Percentiles rank a stretch among this genome's conserved stretches.
phyloP scores from a whole-genome alignment of 2,113 vertebrate species.

The Mastomys natalensis region DNA sequence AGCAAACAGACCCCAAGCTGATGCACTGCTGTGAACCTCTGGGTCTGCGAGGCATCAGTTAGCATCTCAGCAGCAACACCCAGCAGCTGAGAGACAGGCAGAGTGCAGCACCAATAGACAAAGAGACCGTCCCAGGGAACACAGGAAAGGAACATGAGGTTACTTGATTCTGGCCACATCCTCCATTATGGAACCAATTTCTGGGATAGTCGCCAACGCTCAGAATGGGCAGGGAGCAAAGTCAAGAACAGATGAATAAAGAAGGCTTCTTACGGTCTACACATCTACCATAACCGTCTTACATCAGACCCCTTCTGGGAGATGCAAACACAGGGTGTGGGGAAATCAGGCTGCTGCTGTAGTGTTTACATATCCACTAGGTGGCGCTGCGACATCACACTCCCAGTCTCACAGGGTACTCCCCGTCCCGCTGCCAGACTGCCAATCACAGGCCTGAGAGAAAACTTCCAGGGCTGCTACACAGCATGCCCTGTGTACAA shows the following conservation, averaged over 20 bases:
- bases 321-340: not conserved
- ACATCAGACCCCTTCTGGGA: not conserved
- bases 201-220: not conserved
- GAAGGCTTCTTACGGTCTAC: not conserved
- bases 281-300: not conserved
- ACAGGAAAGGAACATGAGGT: not conserved
- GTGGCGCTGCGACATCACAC: not conserved
- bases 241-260: not conserved
- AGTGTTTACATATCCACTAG: conserved; percentile 16
- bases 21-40: not conserved
- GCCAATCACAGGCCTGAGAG: not conserved
- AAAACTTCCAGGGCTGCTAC: not conserved
- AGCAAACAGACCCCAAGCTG: rapidly evolving
- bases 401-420: not conserved
- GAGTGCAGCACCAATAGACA: not conserved
- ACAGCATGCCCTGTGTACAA: not conserved
- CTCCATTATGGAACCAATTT: not conserved
- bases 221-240: not conserved
- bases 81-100: not conserved
- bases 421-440: too few relatives aligned
- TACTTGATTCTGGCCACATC: not conserved
- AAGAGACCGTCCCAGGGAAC: not conserved
- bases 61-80: not conserved
- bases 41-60: not conserved
- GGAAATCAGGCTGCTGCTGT: not conserved